phyloP scores from a whole-genome alignment of 2,113 vertebrate genomes.

The Alethe castanea region DNA sequence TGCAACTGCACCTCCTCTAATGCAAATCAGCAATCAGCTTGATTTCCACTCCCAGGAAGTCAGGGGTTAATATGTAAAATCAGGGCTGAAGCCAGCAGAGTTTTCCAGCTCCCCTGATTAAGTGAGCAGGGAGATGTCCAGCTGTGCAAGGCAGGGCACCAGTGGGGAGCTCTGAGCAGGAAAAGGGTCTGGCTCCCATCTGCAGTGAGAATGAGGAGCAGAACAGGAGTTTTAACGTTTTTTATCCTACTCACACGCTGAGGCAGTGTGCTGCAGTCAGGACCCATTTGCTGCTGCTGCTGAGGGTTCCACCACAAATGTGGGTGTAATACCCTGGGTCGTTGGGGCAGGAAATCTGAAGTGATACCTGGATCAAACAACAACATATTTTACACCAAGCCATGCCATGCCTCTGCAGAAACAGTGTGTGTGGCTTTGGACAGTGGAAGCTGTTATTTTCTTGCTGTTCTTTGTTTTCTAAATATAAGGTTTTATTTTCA shows the following conservation, averaged over 20 bases:
- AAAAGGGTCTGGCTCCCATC: neutral
- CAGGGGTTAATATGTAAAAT: neutral
- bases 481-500: neutral
- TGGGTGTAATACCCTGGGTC: neutral
- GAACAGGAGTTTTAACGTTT: neutral
- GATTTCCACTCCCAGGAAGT: conserved; percentile 29
- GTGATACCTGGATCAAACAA: neutral
- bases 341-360: conserved; percentile 39
- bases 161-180: neutral
- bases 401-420: neutral
- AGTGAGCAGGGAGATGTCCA: neutral
- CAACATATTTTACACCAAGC: neutral
- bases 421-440: neutral
- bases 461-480: neutral
- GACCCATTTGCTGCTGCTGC: neutral
- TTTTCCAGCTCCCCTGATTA: neutral
- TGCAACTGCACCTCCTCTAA: neutral
- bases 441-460: neutral
- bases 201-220: neutral
- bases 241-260: conserved; percentile 29
- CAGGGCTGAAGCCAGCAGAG: neutral
- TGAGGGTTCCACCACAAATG: conserved; percentile 59
- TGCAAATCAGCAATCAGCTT: conserved; percentile 39
- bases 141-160: neutral
- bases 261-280: conserved; percentile 76